Evolutionary conservation across 2,797 vertebrate species (phyloP), one percentile per base, ranked within the genome.

Genomic region (Sebastes hubbsi): DNA sequence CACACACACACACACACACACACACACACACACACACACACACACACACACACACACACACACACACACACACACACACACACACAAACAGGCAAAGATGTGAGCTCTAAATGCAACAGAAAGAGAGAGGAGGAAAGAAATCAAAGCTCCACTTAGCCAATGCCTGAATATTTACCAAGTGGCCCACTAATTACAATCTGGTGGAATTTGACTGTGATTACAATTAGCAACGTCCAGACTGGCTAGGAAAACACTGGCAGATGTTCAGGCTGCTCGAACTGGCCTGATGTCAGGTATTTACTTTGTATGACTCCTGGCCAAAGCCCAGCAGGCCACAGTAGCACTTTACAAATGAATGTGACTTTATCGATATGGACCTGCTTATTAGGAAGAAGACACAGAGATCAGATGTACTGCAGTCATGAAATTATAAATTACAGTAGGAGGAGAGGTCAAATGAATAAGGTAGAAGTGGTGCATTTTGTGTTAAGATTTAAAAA

Each of bases 121-220:
- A 2, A 60, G 56, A 32, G 56, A 32, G 60, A 34, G 16, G 18
- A 20, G 18, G 4, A 9, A 58, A 30, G 38, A 59, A 87, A 88
- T 88, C 84, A 89, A 89, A 91, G 87, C 86, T 75, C 42, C 81
- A 78, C 82, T 87, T 81, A 86, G 83, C 88, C 89, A 88, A 89
- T 87, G 82, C 77, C 86, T 71, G 88, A 87, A 89, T 93, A 92
- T 93, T 91, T 90, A 91, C 88, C 81, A 81, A 93, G 91, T 76
- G 87, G 77, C 60, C 81, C 84, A 67, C 89, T 93, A 92, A 94
- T 94, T 90, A 88, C 89, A 91, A 87, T 80, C 87, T 86, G 88
- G 61, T 75, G 84, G 88, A 93, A 92, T 92, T 90, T 11, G 80
- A 83, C 85, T 83, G 89, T 89, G 92, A 93, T 94, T 92, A 93